These are phyloP conservation scores for Amiota minor DNA, from an alignment of 2,888 invertebrate genomes.

Conservation along the genomic window DNA sequence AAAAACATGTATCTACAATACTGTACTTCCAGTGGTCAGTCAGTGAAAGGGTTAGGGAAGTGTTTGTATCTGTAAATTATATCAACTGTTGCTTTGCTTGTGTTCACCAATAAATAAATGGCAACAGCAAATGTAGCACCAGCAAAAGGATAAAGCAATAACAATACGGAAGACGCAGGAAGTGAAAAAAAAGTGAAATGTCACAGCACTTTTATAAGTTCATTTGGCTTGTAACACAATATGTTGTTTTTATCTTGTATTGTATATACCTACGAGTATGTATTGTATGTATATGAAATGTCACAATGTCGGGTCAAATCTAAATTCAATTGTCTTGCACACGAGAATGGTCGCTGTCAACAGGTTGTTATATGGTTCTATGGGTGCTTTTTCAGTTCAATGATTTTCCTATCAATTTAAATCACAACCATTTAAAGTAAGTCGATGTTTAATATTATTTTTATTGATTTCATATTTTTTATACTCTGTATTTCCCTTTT, in stretches of 20 bases:
- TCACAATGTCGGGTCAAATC: slow-evolving; percentile 17
- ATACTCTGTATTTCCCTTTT: too few relatives aligned
- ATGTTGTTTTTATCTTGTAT: not conserved
- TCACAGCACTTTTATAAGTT: slow-evolving; percentile 50
- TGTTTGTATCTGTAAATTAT: slow-evolving; percentile 58
- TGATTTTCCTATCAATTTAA: too few relatives aligned
- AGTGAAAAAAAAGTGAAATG: slow-evolving; percentile 51
- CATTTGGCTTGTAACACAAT: not conserved
- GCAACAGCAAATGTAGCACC: not conserved
- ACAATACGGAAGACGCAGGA: too few relatives aligned
- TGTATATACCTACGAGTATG: not conserved
- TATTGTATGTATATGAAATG: not conserved
- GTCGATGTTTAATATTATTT: too few relatives aligned
- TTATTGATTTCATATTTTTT: too few relatives aligned
- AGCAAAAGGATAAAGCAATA: slow-evolving; percentile 1
- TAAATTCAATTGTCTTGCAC: slow-evolving; percentile 29
- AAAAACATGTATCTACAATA: too few relatives aligned
- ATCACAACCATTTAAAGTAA: too few relatives aligned
- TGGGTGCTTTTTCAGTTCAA: too few relatives aligned
- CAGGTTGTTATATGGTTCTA: slow-evolving; percentile 46
- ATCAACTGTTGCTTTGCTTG: slow-evolving; percentile 52
- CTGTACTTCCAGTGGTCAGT: not conserved
- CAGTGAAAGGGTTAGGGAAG: not conserved
- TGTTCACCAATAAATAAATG: slow-evolving; percentile 30
- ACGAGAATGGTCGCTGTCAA: slow-evolving; percentile 42